Base-by-base conservation (phyloP, 2,888 invertebrate species). In the Sturmia bella region DNA sequence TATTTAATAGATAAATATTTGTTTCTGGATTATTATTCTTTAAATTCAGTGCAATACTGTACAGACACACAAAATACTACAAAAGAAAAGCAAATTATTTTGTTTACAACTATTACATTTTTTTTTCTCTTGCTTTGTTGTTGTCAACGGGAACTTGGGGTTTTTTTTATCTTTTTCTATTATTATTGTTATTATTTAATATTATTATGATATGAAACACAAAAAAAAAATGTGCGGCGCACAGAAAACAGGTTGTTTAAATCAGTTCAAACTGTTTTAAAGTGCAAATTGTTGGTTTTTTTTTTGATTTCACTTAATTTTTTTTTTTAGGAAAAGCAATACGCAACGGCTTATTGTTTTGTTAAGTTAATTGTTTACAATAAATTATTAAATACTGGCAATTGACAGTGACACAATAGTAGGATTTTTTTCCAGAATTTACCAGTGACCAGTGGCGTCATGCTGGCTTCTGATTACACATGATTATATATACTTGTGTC, bases 141-240 rank as follows among this genome's bases (percentile, higher is more conserved):
- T n/a, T 43, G 43, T 43, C 43, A 15, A 15, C 43, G 43, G 43
- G n/a, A n/a, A 15, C 15, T 43, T n/a, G n/a, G n/a, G 3, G 43
- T 43, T 43, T 43, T 15, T 3, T 43, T n/a, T 9, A n/a, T 9
- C 1, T 24, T 37, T 56, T 13, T 54, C 24, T 12, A 27, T 13
- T 54, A 24, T 54, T 56, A n/a, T 37, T 32, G 15, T 32, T 9
- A 54, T 32, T 56, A 56, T 32, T 56, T 43, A 43, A 43, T 43
- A 43, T 43, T n/a, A 43, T 43, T 43, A 43, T 43, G 43, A 19
- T 19, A 48, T 9, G 17, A n/a, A n/a, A n/a, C n/a, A n/a, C n/a
- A n/a, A n/a, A n/a, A n/a, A 19, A 48, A 43, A 43, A 43, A n/a
- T 15, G 43, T 15, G 43, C n/a, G n/a, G 43, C n/a, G 43, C n/a